Base-by-base conservation (phyloP, 2,113 vertebrate species). In the Cebus imitator region DNA sequence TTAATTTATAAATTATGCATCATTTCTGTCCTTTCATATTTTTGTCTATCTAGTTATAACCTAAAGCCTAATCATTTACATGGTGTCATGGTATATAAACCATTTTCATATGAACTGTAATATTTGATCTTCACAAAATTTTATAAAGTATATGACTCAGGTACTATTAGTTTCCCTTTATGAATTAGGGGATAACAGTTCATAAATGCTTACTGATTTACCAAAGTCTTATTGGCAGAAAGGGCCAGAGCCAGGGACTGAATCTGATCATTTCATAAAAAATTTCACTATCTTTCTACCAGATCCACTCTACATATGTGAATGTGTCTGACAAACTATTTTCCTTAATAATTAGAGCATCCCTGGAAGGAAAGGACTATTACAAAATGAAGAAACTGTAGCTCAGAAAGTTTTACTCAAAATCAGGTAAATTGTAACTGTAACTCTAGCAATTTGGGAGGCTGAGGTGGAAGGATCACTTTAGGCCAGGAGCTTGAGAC, bases 1-100 rank as follows among this genome's bases (percentile, higher is more conserved):
- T 81, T 94, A 88, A 78, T 78, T 94, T 85, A 82, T 83, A 90
- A 94, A 92, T 64, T 94, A 82, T 87, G 45, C 45, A 79, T 87
- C 86, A 21, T 89, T 37, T 83, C 35, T 95, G 43, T 68, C 58
- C 76, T 87, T 90, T 96, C n/a, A 57, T n/a, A 90, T 72, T 78
- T 92, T 66, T 72, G 14, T 12, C 40, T 27, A 50, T 84, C 13
- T 81, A 92, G 58, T 70, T 94, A 70, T 45, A 86, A 52, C 66
- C 25, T 90, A 85, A 66, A 32, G 87, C 55, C 93, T 80, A 73
- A 93, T 78, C 81, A 91, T 79, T 79, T 75, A 58, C 58, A 50
- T 55, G 21, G 13, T 89, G 40, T 79, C 68, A 73, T 45, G 37
- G 40, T 68, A 86, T 55, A 50, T 58, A 78, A 92, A 82, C 66